Evolutionary conservation across 2,888 invertebrate genomes (phyloP).

Genomic region (Pheosia gnoma): DNA sequence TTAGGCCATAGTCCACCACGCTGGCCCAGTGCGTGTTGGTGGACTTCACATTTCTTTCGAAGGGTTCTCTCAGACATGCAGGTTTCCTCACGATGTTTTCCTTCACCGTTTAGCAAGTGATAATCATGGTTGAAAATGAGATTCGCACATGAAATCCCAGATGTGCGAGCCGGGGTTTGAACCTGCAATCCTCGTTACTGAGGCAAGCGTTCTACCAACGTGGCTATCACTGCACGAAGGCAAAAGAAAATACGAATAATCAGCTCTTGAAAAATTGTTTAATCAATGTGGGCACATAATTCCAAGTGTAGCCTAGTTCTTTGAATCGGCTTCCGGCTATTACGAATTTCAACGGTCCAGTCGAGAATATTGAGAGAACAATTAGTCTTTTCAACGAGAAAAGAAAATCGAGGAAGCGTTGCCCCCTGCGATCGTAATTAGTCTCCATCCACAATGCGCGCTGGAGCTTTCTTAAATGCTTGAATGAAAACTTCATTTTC

Average conservation of each 20-base stretch:
- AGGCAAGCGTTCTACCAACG: too few relatives aligned
- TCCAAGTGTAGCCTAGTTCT: background rate
- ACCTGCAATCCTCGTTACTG: too few relatives aligned
- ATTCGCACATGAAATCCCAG: too few relatives aligned
- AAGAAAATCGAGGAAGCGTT: slow-evolving; percentile 5
- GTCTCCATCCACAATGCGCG: slow-evolving; percentile 2
- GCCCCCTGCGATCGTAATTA: slow-evolving; percentile 6
- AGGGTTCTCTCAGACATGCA: too few relatives aligned
- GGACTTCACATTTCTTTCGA: too few relatives aligned
- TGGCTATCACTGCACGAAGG: too few relatives aligned
- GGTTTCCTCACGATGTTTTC: too few relatives aligned
- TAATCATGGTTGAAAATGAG: too few relatives aligned
- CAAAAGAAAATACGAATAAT: background rate
- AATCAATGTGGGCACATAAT: background rate
- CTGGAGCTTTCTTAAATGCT: background rate
- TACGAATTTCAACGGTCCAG: background rate
- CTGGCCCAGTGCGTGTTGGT: too few relatives aligned
- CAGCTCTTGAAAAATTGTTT: background rate
- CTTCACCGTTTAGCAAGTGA: too few relatives aligned
- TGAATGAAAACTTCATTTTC: background rate
- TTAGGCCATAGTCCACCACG: too few relatives aligned
- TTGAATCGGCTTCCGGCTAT: background rate
- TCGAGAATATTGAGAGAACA: slow-evolving; percentile 4
- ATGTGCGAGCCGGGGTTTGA: too few relatives aligned
- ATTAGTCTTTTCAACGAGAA: slow-evolving; percentile 6